Evolutionary conservation across 2,797 vertebrate species (phyloP).

Genomic region (Sciurus carolinensis): DNA sequence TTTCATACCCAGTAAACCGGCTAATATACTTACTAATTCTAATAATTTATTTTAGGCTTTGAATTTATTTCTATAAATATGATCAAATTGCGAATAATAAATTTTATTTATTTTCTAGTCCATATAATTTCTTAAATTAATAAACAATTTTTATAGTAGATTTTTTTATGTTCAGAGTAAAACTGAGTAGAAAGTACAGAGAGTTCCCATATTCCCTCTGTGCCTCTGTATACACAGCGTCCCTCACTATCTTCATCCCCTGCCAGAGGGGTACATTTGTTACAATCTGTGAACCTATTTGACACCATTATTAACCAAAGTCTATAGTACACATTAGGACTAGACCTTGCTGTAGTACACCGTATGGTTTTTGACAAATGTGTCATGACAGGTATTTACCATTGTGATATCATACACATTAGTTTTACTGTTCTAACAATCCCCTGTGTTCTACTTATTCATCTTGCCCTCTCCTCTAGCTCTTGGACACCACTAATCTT

Average conservation of each 20-base stretch:
- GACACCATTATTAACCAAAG: neutral
- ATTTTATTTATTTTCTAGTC: constrained; percentile 46
- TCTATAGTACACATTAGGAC: neutral
- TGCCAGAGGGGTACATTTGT: neutral
- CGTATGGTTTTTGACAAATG: constrained; percentile 13
- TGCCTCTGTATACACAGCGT: neutral
- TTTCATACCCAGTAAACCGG: neutral
- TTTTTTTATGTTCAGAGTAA: constrained; percentile 14
- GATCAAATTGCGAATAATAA: constrained; percentile 4
- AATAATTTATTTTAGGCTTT: constrained; percentile 57
- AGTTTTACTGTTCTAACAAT: neutral
- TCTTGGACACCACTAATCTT: neutral
- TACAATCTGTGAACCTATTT: neutral
- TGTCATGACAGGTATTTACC: neutral
- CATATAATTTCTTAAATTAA: neutral
- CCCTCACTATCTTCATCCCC: neutral
- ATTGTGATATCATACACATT: neutral
- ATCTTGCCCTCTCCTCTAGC: neutral
- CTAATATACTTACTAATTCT: constrained; percentile 50
- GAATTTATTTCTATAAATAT: neutral
- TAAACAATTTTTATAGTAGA: neutral
- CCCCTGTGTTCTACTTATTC: neutral
- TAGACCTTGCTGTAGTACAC: neutral
- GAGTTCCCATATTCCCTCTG: neutral
- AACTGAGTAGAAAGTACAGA: neutral